phyloP scores from a whole-genome alignment of 1,140 invertebrate species.

The Trichonephila clavipes region DNA sequence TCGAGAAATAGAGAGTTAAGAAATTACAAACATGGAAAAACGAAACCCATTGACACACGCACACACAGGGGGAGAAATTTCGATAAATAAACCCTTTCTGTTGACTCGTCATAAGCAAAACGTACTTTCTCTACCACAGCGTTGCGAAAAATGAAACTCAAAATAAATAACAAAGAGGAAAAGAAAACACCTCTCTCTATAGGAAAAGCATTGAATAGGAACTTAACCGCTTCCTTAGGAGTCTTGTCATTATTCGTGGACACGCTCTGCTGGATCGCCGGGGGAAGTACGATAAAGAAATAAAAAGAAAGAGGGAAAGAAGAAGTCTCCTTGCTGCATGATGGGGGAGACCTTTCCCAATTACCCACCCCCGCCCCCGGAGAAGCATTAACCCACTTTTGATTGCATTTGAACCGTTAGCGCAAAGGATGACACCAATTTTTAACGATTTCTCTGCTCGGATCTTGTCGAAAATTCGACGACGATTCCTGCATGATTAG shows the following conservation, averaged over 20 bases:
- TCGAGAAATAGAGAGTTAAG: neutral
- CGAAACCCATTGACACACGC: neutral
- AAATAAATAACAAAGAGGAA: conserved; percentile 29
- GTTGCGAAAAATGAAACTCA: conserved; percentile 2
- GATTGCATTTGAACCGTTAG: conserved; percentile 60
- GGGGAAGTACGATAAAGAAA: neutral
- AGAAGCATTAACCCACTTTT: conserved; percentile 46
- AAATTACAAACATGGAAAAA: neutral
- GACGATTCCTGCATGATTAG: neutral
- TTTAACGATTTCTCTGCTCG: conserved; percentile 52
- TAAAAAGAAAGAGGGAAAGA: neutral
- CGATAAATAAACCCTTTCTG: conserved; percentile 15
- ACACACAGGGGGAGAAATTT: neutral
- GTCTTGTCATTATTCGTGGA: conserved; percentile 61
- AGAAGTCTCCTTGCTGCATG: neutral
- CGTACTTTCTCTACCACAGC: neutral
- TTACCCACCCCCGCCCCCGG: neutral
- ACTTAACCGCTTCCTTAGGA: conserved; percentile 63
- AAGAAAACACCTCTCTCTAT: conserved; percentile 5
- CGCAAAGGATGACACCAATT: conserved; percentile 61
- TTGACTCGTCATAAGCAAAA: conserved; percentile 16
- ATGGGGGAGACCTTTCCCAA: conserved; percentile 1
- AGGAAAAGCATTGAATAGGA: conserved; percentile 63
- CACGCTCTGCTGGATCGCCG: conserved; percentile 53
- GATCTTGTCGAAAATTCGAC: conserved; percentile 4